Base-by-base conservation (phyloP, 2,797 vertebrate genomes). In the Dipus sagitta region DNA sequence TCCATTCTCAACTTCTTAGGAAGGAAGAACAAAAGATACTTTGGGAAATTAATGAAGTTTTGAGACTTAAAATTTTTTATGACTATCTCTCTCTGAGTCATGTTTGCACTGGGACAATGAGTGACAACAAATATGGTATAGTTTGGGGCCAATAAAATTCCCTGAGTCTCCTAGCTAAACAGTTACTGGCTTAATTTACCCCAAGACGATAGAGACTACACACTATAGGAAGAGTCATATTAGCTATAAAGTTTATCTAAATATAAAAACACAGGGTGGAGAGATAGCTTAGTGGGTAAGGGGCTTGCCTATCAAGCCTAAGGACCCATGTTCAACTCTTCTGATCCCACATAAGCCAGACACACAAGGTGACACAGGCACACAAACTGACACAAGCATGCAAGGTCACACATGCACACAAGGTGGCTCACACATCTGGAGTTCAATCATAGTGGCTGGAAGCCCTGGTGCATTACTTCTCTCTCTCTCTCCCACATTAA, bases 161-260 rank as follows among this genome's bases (percentile, higher is more conserved):
- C 88, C 62, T 93, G 20, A 72, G 32, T 82, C 78, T 88, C 14
- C n/a, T 79, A 38, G 30, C 34, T 93, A 58, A 88, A 81, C 0
- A 77, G 54, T 71, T 54, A 78, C 32, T 81, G 85, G n/a, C 8
- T 52, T 75, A 62, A 47, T 90, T 91, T 93, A 96, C 67, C 28
- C 52, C 23, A 89, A 65, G n/a, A 92, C 17, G 76, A 13, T 15
- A 88, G 26, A 42, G 64, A 21, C 47, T 42, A 52, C 5, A 88
- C 4, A 76, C 4, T n/a, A 64, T 32, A 88, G 71, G 68, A 52
- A 88, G 38, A 5, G 2, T 71, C 70, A 72, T 38, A 2, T 23
- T 77, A 91, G 26, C 30, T 89, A 6, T 74, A 75, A 92, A 89
- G n/a, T 76, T 94, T 32, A 94, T n/a, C 13, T 83, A 47, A 58